These are phyloP conservation scores for Glossophaga mutica DNA, from an alignment of 2,797 vertebrate genomes.

Conservation along the genomic window DNA sequence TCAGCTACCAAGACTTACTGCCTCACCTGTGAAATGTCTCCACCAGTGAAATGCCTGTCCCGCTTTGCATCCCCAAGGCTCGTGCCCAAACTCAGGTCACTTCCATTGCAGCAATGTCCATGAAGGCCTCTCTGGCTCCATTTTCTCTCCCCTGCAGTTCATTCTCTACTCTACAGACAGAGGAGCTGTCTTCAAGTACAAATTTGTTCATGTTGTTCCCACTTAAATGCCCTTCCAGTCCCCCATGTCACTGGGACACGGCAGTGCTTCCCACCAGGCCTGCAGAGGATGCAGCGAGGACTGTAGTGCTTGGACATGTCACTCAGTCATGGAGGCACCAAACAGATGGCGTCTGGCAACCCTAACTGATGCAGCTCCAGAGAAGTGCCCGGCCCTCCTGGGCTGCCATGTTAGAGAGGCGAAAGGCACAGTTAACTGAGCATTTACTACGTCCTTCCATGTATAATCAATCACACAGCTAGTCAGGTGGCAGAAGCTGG, in stretches of 20 bases:
- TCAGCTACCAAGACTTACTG: neutral
- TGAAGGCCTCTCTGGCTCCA: neutral
- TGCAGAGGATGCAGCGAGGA: neutral
- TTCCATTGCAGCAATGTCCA: neutral
- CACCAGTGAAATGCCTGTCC: neutral
- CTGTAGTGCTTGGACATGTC: neutral
- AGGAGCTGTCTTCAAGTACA: neutral
- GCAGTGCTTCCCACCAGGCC: no score
- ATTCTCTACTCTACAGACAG: neutral
- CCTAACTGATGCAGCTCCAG: no score
- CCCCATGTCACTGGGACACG: neutral
- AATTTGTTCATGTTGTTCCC: neutral
- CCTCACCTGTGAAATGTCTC: neutral
- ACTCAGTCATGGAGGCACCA: fast-evolving
- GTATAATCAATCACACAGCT: neutral
- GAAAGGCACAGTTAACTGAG: neutral
- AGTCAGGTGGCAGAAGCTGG: neutral
- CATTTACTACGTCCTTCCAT: neutral
- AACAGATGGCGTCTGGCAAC: neutral
- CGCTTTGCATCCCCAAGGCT: fast-evolving
- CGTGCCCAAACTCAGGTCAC: neutral
- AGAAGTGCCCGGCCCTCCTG: fast-evolving
- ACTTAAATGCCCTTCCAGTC: no score
- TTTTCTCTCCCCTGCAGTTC: no score
- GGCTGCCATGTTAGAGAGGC: neutral